A percentile compares a stretch with the other conserved stretches of the same genome.
phyloP scores from a whole-genome alignment of 2,888 invertebrate genomes.

The Drosophila emarginata region DNA sequence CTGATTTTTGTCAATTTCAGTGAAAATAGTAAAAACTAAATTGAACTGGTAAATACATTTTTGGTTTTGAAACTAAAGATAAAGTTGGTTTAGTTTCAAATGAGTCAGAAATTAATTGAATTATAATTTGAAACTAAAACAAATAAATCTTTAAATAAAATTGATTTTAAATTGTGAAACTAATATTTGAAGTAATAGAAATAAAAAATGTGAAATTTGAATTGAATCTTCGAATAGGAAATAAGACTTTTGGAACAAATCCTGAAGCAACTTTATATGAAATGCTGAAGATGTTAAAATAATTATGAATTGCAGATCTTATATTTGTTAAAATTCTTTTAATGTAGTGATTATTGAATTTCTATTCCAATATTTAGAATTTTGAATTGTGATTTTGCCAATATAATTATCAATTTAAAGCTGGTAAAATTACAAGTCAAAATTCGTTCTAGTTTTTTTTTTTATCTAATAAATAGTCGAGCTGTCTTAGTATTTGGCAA shows the following conservation, averaged over 20 bases:
- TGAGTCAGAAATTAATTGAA: background rate
- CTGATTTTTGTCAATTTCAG: conserved; percentile 4
- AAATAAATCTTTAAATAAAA: conserved; percentile 24
- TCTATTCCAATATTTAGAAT: background rate
- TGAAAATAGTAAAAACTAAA: background rate
- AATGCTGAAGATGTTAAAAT: too few species aligned
- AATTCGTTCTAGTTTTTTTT: background rate
- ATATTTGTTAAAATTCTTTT: too few species aligned
- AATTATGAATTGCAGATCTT: too few species aligned
- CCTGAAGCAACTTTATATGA: too few species aligned
- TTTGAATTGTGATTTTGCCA: background rate
- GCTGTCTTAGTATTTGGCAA: background rate
- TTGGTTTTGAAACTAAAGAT: background rate
- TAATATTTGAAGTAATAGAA: too few species aligned
- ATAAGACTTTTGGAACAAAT: too few species aligned
- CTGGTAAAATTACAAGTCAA: background rate
- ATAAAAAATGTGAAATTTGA: too few species aligned
- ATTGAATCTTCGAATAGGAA: background rate
- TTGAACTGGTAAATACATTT: background rate
- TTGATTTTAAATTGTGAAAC: background rate
- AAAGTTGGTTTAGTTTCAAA: background rate
- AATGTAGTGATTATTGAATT: too few species aligned
- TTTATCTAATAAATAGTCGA: background rate
- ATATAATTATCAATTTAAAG: background rate
- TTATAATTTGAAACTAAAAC: conserved; percentile 13